A percentile compares a stretch with the other conserved stretches of the same genome.
phyloP scores from a whole-genome alignment of 2,113 vertebrate genomes.

The Lethenteron reissneri region DNA sequence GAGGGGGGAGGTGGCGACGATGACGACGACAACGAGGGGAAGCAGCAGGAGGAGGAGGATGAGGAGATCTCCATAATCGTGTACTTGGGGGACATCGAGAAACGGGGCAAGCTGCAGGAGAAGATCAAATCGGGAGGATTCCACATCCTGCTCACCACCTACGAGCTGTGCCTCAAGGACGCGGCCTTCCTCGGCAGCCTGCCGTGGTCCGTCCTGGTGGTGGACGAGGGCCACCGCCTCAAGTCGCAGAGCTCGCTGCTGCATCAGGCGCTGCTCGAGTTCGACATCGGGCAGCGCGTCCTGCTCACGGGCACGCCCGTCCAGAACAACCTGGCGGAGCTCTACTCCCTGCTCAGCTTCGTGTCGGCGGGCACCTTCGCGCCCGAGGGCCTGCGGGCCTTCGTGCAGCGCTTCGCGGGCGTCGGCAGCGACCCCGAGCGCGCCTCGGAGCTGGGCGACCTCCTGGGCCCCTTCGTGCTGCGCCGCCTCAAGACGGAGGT shows the following conservation, averaged over 20 bases:
- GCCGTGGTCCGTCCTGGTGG: constrained; percentile 37
- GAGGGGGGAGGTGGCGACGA: no score
- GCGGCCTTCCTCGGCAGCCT: constrained; percentile 37
- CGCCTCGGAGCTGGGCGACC: constrained; percentile 21
- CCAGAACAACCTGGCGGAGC: constrained; percentile 67
- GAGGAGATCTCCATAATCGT: constrained; percentile 24
- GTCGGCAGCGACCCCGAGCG: constrained; percentile 29
- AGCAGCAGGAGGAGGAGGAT: no score
- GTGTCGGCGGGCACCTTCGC: constrained; percentile 48
- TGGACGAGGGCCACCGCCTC: constrained; percentile 75
- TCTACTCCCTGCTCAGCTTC: constrained; percentile 61
- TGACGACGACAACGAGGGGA: no score
- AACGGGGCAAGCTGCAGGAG: constrained; percentile 31
- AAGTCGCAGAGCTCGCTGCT: constrained; percentile 65
- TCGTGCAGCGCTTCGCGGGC: constrained; percentile 29
- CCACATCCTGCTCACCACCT: constrained; percentile 48
- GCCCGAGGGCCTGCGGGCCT: constrained; percentile 26
- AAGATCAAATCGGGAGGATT: constrained; percentile 20
- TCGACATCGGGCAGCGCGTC: constrained; percentile 38
- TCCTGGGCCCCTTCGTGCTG: constrained; percentile 62
- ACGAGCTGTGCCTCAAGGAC: constrained; percentile 71
- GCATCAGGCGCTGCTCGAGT: constrained; percentile 41
- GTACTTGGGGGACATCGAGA: constrained; percentile 48
- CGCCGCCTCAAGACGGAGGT: constrained; percentile 66
- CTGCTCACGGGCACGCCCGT: constrained; percentile 71